Conservation (phyloP, 2,888 invertebrate genomes). For the Vesta saturnalis region DNA sequence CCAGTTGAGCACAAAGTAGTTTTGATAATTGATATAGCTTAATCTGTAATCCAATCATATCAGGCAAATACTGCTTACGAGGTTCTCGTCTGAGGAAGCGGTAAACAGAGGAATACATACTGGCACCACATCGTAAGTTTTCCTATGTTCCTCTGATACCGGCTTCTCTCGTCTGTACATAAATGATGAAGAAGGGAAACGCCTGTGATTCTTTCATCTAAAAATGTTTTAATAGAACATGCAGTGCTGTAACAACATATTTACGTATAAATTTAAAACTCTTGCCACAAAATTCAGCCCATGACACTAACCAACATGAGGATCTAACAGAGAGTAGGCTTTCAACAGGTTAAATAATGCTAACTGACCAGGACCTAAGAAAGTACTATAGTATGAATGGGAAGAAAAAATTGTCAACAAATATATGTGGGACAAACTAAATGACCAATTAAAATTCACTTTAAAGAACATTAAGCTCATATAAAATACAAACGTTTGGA, state of each 20-base stretch:
- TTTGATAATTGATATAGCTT: constrained; percentile 92
- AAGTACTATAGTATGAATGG: constrained; percentile 92
- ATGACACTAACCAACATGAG: constrained; percentile 96
- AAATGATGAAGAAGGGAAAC: constrained; percentile 86
- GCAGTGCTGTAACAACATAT: constrained; percentile 57
- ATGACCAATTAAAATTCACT: no score
- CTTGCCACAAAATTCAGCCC: constrained; percentile 97
- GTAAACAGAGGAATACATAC: no score
- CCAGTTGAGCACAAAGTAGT: constrained; percentile 86
- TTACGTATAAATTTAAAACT: constrained; percentile 90
- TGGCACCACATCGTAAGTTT: no score
- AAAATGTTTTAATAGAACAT: background rate
- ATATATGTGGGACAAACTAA: no score
- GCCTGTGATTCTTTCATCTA: constrained; percentile 94
- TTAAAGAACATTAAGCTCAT: no score
- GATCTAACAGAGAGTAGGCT: constrained; percentile 93
- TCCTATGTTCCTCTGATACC: no score
- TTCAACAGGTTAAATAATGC: constrained; percentile 94
- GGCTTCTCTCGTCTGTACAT: no score
- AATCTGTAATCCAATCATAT: constrained; percentile 93
- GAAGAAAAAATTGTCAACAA: no score
- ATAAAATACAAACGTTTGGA: no score
- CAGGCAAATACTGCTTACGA: constrained; percentile 90
- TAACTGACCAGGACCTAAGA: constrained; percentile 92
- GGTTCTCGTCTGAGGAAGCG: constrained; percentile 91